A percentile compares a stretch with the other conserved stretches of the same genome.
These are phyloP conservation scores for Drosophila ambigua DNA, from an alignment of 1,140 invertebrate genomes.

Conservation along the genomic window DNA sequence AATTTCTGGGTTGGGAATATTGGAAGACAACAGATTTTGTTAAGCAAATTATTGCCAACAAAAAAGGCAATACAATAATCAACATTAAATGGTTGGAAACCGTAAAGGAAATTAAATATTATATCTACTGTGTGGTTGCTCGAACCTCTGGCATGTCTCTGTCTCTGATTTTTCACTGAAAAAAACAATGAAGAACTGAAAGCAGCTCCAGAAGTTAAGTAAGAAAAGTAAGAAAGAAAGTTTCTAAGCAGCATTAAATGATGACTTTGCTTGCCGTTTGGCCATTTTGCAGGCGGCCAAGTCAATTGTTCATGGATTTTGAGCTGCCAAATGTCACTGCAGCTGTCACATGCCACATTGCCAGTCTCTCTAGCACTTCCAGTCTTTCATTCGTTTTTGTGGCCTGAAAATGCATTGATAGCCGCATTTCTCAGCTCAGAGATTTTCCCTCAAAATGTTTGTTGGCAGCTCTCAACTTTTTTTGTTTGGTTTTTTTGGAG, in stretches of 20 bases:
- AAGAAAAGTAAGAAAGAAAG: not conserved
- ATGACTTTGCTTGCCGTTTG: no score
- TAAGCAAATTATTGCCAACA: not conserved
- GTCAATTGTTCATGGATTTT: constrained; percentile 61
- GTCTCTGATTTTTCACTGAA: constrained; percentile 8
- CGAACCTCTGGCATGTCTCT: constrained; percentile 1
- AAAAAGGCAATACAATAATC: no score
- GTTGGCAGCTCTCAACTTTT: not conserved
- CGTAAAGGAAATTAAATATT: no score
- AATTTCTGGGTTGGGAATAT: constrained; percentile 45
- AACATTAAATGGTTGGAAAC: not conserved
- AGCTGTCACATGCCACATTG: constrained; percentile 42
- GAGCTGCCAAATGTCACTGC: constrained; percentile 24
- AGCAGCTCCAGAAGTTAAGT: not conserved
- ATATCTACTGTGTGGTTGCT: no score
- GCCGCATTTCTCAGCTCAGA: constrained; percentile 8
- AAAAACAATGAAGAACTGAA: not conserved
- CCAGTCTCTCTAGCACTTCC: not conserved
- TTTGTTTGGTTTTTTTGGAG: not conserved
- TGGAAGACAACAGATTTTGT: constrained; percentile 33
- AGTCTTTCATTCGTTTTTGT: not conserved
- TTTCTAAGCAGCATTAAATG: constrained; percentile 27
- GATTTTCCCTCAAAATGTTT: constrained; percentile 18
- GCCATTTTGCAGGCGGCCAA: constrained; percentile 39
- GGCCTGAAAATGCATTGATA: constrained; percentile 25